Evolutionary conservation across 1,140 invertebrate species (phyloP).

Genomic region (Andricus grossulariae): DNA sequence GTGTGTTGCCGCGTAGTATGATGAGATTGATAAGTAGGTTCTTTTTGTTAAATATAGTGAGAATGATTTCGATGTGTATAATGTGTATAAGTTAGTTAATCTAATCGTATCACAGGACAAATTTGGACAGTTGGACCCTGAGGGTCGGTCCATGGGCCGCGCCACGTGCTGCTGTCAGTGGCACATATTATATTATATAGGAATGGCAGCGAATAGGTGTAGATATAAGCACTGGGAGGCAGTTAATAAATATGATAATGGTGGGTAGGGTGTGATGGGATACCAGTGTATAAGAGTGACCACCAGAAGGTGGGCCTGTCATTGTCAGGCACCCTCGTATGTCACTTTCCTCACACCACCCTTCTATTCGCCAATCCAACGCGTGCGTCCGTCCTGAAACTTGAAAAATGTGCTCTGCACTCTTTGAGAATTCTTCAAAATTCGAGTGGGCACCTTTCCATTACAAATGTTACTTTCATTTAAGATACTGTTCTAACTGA

Average conservation of each 20-base stretch:
- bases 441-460: no score
- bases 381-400: conserved; percentile 42
- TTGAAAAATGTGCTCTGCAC: no score
- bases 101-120: conserved; percentile 54
- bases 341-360: conserved; percentile 60
- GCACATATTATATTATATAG: conserved; percentile 75
- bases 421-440: no score
- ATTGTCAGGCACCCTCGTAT: conserved; percentile 72
- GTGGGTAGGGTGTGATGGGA: conserved; percentile 64
- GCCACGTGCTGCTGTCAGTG: conserved; percentile 74
- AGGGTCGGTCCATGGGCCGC: conserved; percentile 53
- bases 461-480: no score
- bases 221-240: conserved; percentile 70
- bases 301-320: conserved; percentile 70
- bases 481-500: no score
- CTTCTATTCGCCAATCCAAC: conserved; percentile 45
- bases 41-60: not conserved
- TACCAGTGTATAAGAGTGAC: conserved; percentile 73
- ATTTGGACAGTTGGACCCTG: conserved; percentile 44
- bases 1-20: no score
- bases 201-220: conserved; percentile 71
- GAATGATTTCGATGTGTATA: not conserved
- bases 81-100: conserved; percentile 37
- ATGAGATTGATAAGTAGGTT: no score
- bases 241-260: conserved; percentile 77